Conservation (phyloP, 2,797 vertebrate genomes). For the Gymnopithys bicolor region DNA sequence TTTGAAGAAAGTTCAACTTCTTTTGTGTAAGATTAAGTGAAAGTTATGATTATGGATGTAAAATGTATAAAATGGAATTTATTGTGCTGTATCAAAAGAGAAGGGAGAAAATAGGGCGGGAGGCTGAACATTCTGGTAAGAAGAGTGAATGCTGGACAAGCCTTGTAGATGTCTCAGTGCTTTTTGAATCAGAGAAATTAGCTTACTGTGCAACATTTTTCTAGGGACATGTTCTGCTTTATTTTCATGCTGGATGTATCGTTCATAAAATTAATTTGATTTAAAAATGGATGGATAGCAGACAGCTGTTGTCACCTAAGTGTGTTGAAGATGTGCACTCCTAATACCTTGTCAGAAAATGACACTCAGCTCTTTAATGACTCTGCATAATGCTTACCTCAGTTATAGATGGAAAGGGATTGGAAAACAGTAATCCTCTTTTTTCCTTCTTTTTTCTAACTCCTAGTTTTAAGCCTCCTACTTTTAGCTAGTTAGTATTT, state of each 20-base stretch:
- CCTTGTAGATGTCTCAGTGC: not conserved
- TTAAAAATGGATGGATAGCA: not conserved
- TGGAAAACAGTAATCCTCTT: not conserved
- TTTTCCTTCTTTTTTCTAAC: not conserved
- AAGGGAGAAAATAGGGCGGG: not conserved
- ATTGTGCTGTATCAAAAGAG: constrained; percentile 21
- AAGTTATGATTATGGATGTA: not conserved
- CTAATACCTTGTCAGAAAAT: not conserved
- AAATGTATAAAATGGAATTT: not conserved
- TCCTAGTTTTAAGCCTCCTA: not conserved
- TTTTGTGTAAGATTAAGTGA: not conserved
- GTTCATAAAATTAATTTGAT: not conserved
- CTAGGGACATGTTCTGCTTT: not conserved
- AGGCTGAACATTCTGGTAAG: not conserved
- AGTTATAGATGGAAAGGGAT: not conserved
- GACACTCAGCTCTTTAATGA: not conserved
- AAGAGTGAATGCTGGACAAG: not conserved
- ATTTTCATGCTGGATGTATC: not conserved
- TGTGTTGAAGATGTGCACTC: not conserved
- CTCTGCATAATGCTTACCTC: not conserved
- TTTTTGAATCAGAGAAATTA: not conserved
- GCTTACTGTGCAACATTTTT: not conserved
- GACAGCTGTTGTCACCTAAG: not conserved
- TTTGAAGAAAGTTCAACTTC: not conserved
- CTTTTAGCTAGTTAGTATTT: not conserved